Evolutionary conservation across 2,113 vertebrate genomes (phyloP), one percentile per base, ranked within the genome.

Genomic region (Psittacula cyanocephala): DNA sequence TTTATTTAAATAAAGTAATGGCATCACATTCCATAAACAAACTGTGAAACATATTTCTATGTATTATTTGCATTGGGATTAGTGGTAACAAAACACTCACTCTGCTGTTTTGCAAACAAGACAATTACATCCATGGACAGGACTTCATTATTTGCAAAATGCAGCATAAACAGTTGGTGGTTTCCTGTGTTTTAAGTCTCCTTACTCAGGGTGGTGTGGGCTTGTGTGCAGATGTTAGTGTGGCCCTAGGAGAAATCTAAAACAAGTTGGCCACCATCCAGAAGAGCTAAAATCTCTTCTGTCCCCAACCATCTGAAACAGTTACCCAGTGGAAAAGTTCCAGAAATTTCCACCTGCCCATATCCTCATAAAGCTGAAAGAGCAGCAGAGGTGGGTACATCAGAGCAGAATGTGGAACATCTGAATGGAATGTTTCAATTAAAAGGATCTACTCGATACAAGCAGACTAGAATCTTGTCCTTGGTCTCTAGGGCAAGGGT

Each of bases 401-500:
- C 52, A 46, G 55, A 18, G 22, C 55, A 89, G 37, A 68, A 33
- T 0, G 2, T 11, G 24, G 13, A 88, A 81, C 4, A 39, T 18
- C 71, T 83, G 79, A 78, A 62, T 3, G 20, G 16, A 65, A 46
- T 43, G n/a, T 47, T 75, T 78, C 41, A 69, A 27, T 79, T 81
- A 20, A 65, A 93, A 86, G 11, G 14, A 52, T n/a, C 55, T 50
- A 23, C 50, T 63, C 74, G 39, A 22, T 71, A n/a, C 16, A 24
- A 59, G 41, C 9, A 33, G 68, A 55, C 16, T 35, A 44, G 33
- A 78, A 8, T 78, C n/a, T 91, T 68, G n/a, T 53, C 72, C 62
- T 86, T 88, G 31, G n/a, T 96, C 95, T 91, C 80, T 33, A 44
- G 57, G 49, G 57, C 17, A 84, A 90, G 93, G 65, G 52, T 41